Evolutionary conservation across 2,797 vertebrate species (phyloP), one percentile per base, ranked within the genome.

Genomic region (Halcyon leucocephala): DNA sequence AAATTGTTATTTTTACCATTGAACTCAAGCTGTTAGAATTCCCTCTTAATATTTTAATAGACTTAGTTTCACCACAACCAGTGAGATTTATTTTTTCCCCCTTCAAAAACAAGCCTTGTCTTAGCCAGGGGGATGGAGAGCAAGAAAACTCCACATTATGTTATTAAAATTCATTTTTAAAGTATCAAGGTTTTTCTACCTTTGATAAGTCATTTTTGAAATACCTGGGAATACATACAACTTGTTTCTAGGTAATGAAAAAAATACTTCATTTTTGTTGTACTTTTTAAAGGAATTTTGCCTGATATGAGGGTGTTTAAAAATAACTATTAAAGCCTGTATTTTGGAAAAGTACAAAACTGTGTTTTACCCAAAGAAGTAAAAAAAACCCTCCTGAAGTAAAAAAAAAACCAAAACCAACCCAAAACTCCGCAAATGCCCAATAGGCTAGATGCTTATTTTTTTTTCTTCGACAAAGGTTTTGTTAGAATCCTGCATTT

Each of bases 201-300:
- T 96, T 96, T 95, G 72, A 22, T 82, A 93, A 89, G 55, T 76
- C 85, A 73, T 78, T 93, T 93, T 94, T 95, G 9, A 93, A 92
- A 85, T 83, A 95, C 31, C 76, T 91, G 31, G 10, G 78, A 90
- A 48, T 89, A 83, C 14, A 85, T 29, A 80, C 93, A 88, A 74
- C 57, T 37, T 79, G 54, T 81, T 93, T 46, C 83, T 91, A 95
- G 85, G 92, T 77, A 86, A 65, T 92, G 74, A 82, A 88, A 49
- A 49, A 92, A 90, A 89, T 51, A 52, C 77, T 93, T 80, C 72
- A 26, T 84, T 93, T 95, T 86, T 71, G 19, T 55, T 91, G 87
- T 88, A 77, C 48, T 73, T 86, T 90, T 72, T 31, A 82, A 90
- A 94, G 61, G 76, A 89, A 64, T 91, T 95, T 94, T 94, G 10